These are phyloP conservation scores for Poeciliopsis gracilis DNA, from an alignment of 2,797 vertebrate species.

Conservation along the genomic window DNA sequence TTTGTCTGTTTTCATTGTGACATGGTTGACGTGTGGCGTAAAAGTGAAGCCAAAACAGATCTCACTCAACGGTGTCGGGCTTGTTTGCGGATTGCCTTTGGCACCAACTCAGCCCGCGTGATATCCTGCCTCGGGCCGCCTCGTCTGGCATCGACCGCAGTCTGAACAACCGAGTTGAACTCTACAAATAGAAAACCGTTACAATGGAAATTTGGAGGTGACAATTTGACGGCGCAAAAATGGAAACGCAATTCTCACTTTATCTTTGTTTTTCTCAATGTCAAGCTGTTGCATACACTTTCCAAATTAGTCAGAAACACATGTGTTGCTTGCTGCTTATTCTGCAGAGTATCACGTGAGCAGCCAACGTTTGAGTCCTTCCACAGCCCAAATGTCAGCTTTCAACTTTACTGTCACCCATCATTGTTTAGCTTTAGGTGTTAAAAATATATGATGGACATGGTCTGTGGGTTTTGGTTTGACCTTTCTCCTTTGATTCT, in stretches of 20 bases:
- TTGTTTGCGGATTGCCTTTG: not conserved
- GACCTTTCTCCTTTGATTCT: not conserved
- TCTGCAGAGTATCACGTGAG: not conserved
- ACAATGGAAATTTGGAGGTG: constrained; percentile 1
- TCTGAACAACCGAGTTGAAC: not conserved
- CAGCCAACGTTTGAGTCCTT: not conserved
- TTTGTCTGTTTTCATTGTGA: not conserved
- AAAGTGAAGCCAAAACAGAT: constrained; percentile 3
- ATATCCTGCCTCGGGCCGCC: not conserved
- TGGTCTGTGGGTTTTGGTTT: not conserved
- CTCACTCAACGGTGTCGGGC: not conserved
- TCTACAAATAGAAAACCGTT: not conserved
- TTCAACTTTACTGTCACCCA: not conserved
- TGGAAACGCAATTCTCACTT: not conserved
- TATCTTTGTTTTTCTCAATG: not conserved
- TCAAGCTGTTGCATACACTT: not conserved
- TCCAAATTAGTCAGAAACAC: constrained; percentile 3
- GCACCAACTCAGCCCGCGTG: not conserved
- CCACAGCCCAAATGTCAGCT: not conserved
- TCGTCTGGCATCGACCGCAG: not conserved
- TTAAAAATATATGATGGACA: not conserved
- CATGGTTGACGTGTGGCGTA: not conserved
- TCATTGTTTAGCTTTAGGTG: not conserved
- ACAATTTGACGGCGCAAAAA: not conserved
- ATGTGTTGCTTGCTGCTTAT: not conserved